Conservation (phyloP, 2,113 vertebrate genomes). For the Anthoscopus minutus region DNA sequence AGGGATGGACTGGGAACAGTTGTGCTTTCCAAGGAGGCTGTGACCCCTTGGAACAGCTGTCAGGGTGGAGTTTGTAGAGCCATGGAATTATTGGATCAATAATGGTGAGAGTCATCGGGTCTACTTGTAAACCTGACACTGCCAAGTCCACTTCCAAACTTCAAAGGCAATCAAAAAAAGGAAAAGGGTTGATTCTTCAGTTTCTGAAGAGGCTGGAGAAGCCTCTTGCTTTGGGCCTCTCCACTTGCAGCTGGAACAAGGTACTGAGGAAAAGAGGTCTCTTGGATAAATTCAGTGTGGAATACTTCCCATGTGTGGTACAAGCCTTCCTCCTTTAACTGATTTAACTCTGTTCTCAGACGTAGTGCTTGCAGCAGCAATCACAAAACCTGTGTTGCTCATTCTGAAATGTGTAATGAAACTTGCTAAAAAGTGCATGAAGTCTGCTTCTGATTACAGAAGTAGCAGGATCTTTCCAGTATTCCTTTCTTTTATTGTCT, state of each 20-base stretch:
- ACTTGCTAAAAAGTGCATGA: not conserved
- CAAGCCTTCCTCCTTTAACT: not conserved
- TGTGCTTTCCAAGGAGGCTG: not conserved
- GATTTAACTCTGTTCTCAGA: not conserved
- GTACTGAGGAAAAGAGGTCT: not conserved
- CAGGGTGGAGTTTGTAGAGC: not conserved
- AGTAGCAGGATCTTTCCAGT: not conserved
- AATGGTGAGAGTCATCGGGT: not conserved
- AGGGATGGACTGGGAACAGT: fast-evolving
- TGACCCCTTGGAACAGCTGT: not conserved
- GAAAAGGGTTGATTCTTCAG: not conserved
- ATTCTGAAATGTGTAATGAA: not conserved
- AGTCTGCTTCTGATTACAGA: not conserved
- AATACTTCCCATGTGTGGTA: not conserved
- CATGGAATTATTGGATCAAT: not conserved
- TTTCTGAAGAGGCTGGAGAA: not conserved
- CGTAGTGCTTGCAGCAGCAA: not conserved
- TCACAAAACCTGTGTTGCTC: not conserved
- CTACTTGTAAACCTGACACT: fast-evolving
- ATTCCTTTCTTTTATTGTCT: not conserved
- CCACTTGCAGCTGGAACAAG: not conserved
- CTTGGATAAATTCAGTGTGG: not conserved
- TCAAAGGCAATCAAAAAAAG: not conserved
- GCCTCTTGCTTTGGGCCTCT: not conserved
- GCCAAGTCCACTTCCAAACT: not conserved